Evolutionary conservation across 2,888 invertebrate genomes (phyloP).

Genomic region (Melikaiella ostensackeni): DNA sequence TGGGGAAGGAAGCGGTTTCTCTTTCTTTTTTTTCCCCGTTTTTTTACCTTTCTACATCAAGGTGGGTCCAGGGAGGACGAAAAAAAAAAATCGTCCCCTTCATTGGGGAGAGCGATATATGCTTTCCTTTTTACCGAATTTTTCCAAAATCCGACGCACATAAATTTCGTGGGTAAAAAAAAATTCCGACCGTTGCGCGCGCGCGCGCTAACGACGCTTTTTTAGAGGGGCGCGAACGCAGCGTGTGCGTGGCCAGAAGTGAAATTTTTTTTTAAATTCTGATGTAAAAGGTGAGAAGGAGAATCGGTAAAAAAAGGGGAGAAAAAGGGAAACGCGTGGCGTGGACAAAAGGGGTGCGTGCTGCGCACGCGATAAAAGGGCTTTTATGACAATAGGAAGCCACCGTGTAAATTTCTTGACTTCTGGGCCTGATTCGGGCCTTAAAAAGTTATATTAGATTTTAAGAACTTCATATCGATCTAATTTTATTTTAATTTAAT

Average conservation of each 20-base stretch:
- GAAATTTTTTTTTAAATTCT: conserved; percentile 50
- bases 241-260: conserved; percentile 50
- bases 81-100: conserved; percentile 50
- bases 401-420: neutral
- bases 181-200: conserved; percentile 53
- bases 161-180: conserved; percentile 55
- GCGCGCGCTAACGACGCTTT: conserved; percentile 54
- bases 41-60: conserved; percentile 52
- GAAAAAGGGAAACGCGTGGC: conserved; percentile 53
- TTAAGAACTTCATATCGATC: neutral
- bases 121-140: conserved; percentile 55
- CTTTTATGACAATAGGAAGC: conserved; percentile 42
- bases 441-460: neutral
- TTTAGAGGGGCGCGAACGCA: conserved; percentile 52
- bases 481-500: neutral
- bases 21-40: conserved; percentile 50
- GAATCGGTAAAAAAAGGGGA: conserved; percentile 50
- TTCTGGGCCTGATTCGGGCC: neutral
- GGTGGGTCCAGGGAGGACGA: conserved; percentile 52
- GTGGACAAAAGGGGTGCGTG: conserved; percentile 55
- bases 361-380: conserved; percentile 51
- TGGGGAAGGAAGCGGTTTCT: conserved; percentile 63
- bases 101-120: conserved; percentile 45
- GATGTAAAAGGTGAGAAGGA: conserved; percentile 40
- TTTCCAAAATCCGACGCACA: conserved; percentile 58